phyloP scores from a whole-genome alignment of 1,140 invertebrate genomes.

The Drosophila novamexicana region DNA sequence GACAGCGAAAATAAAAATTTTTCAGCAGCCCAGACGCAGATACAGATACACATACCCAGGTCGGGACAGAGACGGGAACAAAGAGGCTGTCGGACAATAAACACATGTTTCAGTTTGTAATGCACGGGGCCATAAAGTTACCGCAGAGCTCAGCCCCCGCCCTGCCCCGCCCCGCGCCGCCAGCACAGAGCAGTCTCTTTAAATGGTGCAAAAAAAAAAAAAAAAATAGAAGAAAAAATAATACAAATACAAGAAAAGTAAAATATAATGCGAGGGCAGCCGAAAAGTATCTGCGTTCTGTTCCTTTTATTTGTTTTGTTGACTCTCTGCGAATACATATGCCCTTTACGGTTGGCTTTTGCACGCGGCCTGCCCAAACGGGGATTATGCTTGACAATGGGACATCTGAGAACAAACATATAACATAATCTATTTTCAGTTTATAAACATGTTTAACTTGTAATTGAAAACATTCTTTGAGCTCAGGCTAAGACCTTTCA shows the following conservation, averaged over 20 bases:
- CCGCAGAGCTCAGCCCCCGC: conserved; percentile 12
- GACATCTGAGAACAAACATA: conserved; percentile 4
- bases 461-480: neutral
- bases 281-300: conserved; percentile 62
- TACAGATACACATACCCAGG: conserved; percentile 9
- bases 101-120: conserved; percentile 81
- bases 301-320: conserved; percentile 29
- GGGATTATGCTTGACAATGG: conserved; percentile 66
- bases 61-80: neutral
- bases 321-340: conserved; percentile 57
- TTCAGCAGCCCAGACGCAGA: conserved; percentile 43
- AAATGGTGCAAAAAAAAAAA: conserved; percentile 30
- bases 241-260: conserved; percentile 20
- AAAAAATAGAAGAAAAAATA: conserved; percentile 9
- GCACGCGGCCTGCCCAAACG: conserved; percentile 39
- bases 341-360: conserved; percentile 49
- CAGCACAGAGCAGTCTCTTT: conserved; percentile 13
- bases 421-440: neutral
- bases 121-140: conserved; percentile 73
- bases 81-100: conserved; percentile 65
- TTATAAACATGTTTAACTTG: neutral
- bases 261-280: conserved; percentile 57
- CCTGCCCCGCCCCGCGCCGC: neutral
- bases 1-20: conserved; percentile 66
- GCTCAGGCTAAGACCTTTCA: neutral